Conservation (phyloP, 1,140 invertebrate species). For the Maniola jurtina region DNA sequence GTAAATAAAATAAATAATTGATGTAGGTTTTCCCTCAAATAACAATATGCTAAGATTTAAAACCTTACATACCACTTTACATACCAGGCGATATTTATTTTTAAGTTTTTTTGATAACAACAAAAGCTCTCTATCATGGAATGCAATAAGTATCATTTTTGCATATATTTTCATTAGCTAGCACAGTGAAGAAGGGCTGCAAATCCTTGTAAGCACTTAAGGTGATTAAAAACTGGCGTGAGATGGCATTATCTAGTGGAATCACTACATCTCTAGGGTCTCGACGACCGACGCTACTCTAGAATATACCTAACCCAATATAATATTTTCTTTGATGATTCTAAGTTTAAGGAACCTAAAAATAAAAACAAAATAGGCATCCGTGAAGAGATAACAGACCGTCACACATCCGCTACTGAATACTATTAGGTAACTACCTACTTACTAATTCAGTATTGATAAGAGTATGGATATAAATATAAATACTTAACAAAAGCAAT, state of each 20-base stretch:
- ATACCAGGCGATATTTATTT: neutral
- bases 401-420: too few relatives aligned
- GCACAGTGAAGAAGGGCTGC: constrained; percentile 54
- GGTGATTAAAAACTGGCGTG: constrained; percentile 65
- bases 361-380: too few relatives aligned
- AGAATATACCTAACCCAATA: neutral
- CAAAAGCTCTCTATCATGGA: constrained; percentile 1
- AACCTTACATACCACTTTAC: too few relatives aligned
- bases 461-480: too few relatives aligned
- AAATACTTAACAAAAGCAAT: neutral
- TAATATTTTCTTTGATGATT: too few relatives aligned
- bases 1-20: too few relatives aligned
- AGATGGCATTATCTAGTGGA: constrained; percentile 27
- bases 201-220: constrained; percentile 70
- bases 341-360: too few relatives aligned
- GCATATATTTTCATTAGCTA: constrained; percentile 56
- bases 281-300: neutral
- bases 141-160: constrained; percentile 40
- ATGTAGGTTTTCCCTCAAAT: too few relatives aligned
- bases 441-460: too few relatives aligned
- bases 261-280: constrained; percentile 18
- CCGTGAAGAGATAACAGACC: too few relatives aligned
- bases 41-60: too few relatives aligned
- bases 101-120: neutral
- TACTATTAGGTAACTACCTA: too few relatives aligned